These are phyloP conservation scores for Caenorhabditis angaria DNA, from an alignment of 2,888 invertebrate species.

Conservation along the genomic window DNA sequence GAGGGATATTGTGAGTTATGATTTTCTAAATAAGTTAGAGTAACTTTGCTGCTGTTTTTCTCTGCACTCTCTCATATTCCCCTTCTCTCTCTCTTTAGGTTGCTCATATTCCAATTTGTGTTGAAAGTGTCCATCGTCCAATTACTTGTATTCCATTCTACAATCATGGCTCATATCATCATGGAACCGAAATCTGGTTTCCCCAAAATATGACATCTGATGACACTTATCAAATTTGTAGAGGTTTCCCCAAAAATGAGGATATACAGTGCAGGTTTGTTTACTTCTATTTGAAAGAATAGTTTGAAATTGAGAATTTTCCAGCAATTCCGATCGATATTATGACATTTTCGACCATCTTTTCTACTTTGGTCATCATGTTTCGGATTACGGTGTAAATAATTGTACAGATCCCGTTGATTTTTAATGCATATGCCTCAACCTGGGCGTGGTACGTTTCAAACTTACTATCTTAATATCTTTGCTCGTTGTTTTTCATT, in stretches of 20 bases:
- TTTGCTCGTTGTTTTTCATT: too few species aligned
- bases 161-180: conserved; percentile 70
- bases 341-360: too few species aligned
- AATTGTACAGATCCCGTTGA: too few species aligned
- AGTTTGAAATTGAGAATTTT: too few species aligned
- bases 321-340: too few species aligned
- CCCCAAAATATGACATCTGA: conserved; percentile 56
- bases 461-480: too few species aligned
- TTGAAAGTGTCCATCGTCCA: conserved; percentile 32
- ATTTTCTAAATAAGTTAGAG: neutral
- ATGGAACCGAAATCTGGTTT: conserved; percentile 70
- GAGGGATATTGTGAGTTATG: conserved; percentile 54
- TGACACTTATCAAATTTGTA: conserved; percentile 57
- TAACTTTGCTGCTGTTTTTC: neutral
- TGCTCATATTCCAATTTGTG: conserved; percentile 66
- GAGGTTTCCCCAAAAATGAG: conserved; percentile 63
- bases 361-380: too few species aligned
- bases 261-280: conserved; percentile 66
- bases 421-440: too few species aligned
- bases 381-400: too few species aligned
- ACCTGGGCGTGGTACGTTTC: too few species aligned
- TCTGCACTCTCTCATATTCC: neutral
- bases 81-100: conserved; percentile 47
- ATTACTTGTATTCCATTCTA: conserved; percentile 51
- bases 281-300: too few species aligned